Conservation (phyloP, 2,113 vertebrate genomes). For the Colossoma macropomum region DNA sequence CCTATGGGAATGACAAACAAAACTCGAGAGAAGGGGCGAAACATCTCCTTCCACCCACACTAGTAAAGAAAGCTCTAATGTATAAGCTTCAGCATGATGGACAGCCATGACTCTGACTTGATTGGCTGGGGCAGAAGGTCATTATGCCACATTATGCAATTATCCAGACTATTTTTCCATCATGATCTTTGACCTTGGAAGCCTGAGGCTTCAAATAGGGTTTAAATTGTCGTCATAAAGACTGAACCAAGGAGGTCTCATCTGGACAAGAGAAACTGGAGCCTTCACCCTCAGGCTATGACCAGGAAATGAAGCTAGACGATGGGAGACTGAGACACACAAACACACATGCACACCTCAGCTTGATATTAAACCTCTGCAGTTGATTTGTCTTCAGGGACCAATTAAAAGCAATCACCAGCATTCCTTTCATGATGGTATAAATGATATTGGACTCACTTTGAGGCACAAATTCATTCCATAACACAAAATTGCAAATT, state of each 20-base stretch:
- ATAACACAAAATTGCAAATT: constrained; percentile 3
- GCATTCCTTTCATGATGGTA: not conserved
- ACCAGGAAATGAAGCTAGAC: constrained; percentile 62
- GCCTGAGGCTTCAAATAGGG: constrained; percentile 62
- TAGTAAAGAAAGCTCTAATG: constrained; percentile 11
- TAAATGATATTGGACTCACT: not conserved
- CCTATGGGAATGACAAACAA: not conserved
- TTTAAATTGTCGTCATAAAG: constrained; percentile 66
- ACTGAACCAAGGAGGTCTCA: constrained; percentile 60
- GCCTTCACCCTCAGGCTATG: constrained; percentile 58
- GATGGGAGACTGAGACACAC: constrained; percentile 59
- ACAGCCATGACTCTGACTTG: constrained; percentile 45
- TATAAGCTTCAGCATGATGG: constrained; percentile 54
- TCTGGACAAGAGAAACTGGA: constrained; percentile 50
- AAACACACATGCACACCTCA: constrained; percentile 41
- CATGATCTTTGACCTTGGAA: constrained; percentile 58
- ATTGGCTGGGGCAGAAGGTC: constrained; percentile 67
- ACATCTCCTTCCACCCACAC: constrained; percentile 1
- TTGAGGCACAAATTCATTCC: not conserved
- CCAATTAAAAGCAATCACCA: not conserved
- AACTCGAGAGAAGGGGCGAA: not conserved
- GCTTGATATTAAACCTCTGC: constrained; percentile 22
- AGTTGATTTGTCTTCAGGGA: not conserved
- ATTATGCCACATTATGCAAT: constrained; percentile 71
- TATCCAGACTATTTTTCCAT: constrained; percentile 58